phyloP scores from a whole-genome alignment of 1,140 invertebrate species.

The Adoxophyes honmai region DNA sequence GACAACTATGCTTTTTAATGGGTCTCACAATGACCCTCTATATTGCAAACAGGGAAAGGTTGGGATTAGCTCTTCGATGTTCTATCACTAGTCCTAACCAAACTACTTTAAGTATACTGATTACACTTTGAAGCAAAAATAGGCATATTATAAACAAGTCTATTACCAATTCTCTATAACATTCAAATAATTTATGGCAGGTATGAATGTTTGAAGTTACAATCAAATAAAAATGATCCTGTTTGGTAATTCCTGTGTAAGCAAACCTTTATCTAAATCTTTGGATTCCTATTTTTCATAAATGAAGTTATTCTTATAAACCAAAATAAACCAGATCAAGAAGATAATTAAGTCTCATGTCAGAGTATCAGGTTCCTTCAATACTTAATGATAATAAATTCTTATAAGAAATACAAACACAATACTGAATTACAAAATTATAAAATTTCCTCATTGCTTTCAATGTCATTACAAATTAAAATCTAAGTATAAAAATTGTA shows the following conservation, averaged over 20 bases:
- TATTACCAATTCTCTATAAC: neutral
- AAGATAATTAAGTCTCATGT: constrained; percentile 3
- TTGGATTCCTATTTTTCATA: constrained; percentile 6
- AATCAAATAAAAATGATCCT: constrained; percentile 2
- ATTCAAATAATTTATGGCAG: constrained; percentile 13
- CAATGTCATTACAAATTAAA: constrained; percentile 47
- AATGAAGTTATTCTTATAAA: constrained; percentile 1
- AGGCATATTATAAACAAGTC: too few species aligned
- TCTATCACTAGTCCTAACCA: too few species aligned
- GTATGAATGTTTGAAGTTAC: neutral
- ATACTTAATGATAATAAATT: constrained; percentile 11
- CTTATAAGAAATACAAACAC: constrained; percentile 8
- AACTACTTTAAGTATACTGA: too few species aligned
- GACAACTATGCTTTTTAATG: too few species aligned
- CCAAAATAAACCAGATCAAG: neutral
- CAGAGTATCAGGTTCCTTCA: neutral
- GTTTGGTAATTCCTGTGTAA: neutral
- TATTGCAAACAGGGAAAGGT: too few species aligned
- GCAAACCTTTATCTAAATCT: constrained; percentile 8
- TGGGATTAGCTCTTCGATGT: too few species aligned
- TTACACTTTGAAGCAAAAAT: too few species aligned
- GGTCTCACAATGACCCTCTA: too few species aligned
- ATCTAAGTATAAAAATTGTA: constrained; percentile 46
- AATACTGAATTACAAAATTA: constrained; percentile 20
- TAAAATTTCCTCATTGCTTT: constrained; percentile 3